Percentiles rank a stretch among this genome's conserved stretches.
phyloP scores from a whole-genome alignment of 2,113 vertebrate species.

The Corydoras maculifer region DNA sequence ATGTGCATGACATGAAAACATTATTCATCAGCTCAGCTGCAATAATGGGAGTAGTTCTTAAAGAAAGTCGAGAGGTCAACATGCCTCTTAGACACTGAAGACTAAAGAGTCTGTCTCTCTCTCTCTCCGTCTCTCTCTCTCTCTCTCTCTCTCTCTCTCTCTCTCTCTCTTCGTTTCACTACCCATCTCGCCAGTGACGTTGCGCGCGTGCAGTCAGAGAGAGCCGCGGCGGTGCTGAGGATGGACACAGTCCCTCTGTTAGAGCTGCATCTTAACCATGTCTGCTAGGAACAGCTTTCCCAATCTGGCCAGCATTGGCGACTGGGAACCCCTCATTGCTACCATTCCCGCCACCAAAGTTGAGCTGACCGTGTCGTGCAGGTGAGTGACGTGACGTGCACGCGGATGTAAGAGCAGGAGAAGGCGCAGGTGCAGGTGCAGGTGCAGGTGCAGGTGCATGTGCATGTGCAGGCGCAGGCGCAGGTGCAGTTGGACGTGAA shows the following conservation, averaged over 20 bases:
- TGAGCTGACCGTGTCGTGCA: constrained; percentile 90
- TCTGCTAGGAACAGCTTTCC: constrained; percentile 54
- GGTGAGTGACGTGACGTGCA: constrained; percentile 66
- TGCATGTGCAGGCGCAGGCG: too few relatives aligned
- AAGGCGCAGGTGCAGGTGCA: background rate
- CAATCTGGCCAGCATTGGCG: constrained; percentile 82
- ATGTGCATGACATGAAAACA: too few relatives aligned
- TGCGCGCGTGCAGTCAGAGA: constrained; percentile 24
- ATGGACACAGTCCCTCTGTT: constrained; percentile 6
- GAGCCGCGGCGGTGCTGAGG: constrained; percentile 4
- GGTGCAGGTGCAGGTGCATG: too few relatives aligned
- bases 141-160: constrained; percentile 10
- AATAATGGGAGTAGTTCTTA: too few relatives aligned
- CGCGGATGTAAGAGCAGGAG: background rate
- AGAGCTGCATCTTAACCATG: constrained; percentile 21
- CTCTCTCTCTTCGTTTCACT: constrained; percentile 4
- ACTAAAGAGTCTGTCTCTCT: too few relatives aligned
- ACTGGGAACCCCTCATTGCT: constrained; percentile 80
- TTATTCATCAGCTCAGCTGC: too few relatives aligned
- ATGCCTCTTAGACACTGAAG: too few relatives aligned
- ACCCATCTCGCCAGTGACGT: constrained; percentile 36
- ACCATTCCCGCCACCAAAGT: constrained; percentile 92
- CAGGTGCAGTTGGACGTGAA: background rate
- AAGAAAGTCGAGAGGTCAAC: too few relatives aligned
- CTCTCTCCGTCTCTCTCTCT: too few relatives aligned